These are phyloP conservation scores for Myotis vivesi DNA, from an alignment of 2,797 vertebrate genomes.

Conservation along the genomic window DNA sequence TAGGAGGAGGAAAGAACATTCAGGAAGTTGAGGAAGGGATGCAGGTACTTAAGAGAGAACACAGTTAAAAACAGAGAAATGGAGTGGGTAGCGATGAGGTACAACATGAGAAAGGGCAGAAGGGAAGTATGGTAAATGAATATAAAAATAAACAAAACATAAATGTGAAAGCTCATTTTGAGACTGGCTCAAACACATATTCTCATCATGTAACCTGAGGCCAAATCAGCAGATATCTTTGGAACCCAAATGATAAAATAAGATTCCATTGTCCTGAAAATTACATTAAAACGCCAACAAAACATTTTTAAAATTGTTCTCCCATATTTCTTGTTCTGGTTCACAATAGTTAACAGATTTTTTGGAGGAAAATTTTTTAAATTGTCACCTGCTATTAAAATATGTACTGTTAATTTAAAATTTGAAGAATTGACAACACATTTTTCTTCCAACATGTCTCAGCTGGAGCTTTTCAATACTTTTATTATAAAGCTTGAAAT, in stretches of 20 bases:
- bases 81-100: not conserved
- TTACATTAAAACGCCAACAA: not conserved
- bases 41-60: not conserved
- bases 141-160: not conserved
- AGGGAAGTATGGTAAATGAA: not conserved
- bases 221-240: not conserved
- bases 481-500: conserved; percentile 38
- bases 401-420: conserved; percentile 37
- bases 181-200: not conserved
- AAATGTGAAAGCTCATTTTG: not conserved
- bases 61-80: not conserved
- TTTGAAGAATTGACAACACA: not conserved
- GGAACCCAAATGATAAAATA: not conserved
- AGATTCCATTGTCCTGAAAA: not conserved
- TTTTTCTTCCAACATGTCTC: conserved; percentile 22
- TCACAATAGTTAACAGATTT: not conserved
- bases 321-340: not conserved
- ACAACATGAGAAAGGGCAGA: not conserved
- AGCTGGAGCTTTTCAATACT: not conserved
- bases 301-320: not conserved
- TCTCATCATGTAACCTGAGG: not conserved
- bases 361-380: not conserved
- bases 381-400: conserved; percentile 46
- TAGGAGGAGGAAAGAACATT: not conserved
- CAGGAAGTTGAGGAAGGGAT: not conserved